These are phyloP conservation scores for Anolis apletophallus DNA, from an alignment of 2,797 vertebrate genomes.

Conservation along the genomic window DNA sequence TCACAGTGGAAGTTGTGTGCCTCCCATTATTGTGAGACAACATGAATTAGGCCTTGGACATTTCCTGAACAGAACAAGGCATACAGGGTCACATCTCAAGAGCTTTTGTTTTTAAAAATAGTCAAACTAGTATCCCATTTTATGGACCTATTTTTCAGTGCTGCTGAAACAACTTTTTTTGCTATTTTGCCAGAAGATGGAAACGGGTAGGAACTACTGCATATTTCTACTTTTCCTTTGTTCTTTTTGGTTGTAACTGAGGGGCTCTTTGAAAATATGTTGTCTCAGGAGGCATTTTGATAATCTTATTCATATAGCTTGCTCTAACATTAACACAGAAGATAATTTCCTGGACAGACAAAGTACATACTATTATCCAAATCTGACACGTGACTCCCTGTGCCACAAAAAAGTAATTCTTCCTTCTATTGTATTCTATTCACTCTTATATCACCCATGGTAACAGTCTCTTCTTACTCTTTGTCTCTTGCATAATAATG, in stretches of 20 bases:
- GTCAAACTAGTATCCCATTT: slow-evolving; percentile 41
- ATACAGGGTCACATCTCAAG: slow-evolving; percentile 53
- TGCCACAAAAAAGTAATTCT: slow-evolving; percentile 52
- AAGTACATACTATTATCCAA: slow-evolving; percentile 43
- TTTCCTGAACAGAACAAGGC: slow-evolving; percentile 54
- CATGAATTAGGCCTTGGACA: slow-evolving; percentile 44
- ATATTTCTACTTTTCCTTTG: slow-evolving; percentile 59
- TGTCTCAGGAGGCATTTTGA: slow-evolving; percentile 42
- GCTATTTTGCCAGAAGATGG: slow-evolving; percentile 62
- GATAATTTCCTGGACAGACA: slow-evolving; percentile 63
- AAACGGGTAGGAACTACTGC: slow-evolving; percentile 68
- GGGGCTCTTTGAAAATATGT: slow-evolving; percentile 42
- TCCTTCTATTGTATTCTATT: slow-evolving; percentile 34
- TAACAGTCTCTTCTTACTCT: slow-evolving; percentile 11
- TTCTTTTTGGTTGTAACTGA: slow-evolving; percentile 46
- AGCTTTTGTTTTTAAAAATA: slow-evolving; percentile 48
- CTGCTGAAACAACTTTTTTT: slow-evolving; percentile 58
- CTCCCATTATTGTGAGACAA: neutral
- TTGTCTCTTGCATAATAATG: slow-evolving; percentile 48
- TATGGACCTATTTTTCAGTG: slow-evolving; percentile 61
- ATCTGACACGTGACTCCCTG: slow-evolving; percentile 52
- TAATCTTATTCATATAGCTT: slow-evolving; percentile 43
- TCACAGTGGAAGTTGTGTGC: neutral
- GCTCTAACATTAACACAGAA: slow-evolving; percentile 43
- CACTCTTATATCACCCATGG: slow-evolving; percentile 46